Conservation (phyloP, 1,140 invertebrate species). For the Monochamus saltuarius region DNA sequence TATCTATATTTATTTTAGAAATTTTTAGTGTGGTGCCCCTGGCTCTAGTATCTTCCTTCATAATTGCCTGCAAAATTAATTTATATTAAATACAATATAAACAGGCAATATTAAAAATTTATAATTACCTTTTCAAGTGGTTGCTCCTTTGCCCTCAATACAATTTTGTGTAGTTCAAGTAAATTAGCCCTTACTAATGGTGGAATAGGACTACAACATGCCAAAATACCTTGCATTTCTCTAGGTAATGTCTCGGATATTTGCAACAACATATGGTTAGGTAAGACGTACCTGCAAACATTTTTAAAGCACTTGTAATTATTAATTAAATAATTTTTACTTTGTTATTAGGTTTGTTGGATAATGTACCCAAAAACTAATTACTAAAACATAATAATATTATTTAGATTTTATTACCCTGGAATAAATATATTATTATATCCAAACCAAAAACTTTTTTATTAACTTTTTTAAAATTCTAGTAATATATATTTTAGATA, state of each 20-base stretch:
- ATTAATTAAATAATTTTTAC: not conserved
- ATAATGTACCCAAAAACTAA: not conserved
- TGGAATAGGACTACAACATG: constrained; percentile 92
- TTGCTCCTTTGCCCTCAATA: constrained; percentile 73
- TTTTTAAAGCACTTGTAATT: constrained; percentile 11
- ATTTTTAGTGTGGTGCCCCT: constrained; percentile 54
- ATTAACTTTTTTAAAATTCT: no score
- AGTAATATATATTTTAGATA: no score
- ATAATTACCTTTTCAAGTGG: constrained; percentile 64
- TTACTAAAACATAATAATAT: no score
- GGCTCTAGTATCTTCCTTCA: constrained; percentile 55
- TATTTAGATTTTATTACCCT: no score
- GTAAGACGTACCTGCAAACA: constrained; percentile 78
- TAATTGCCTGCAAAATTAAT: constrained; percentile 49
- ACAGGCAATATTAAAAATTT: constrained; percentile 2
- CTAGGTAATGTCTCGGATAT: constrained; percentile 88
- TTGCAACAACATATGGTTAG: constrained; percentile 93
- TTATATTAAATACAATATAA: constrained; percentile 11
- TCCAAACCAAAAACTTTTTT: no score
- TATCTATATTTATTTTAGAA: constrained; percentile 56
- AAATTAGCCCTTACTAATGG: constrained; percentile 79
- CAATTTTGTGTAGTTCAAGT: constrained; percentile 72
- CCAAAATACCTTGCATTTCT: constrained; percentile 90
- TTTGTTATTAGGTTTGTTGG: not conserved
- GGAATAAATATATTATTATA: no score